Percentiles rank a stretch among this genome's conserved stretches.
phyloP scores from a whole-genome alignment of 2,113 vertebrate species.

The Mesocricetus auratus region DNA sequence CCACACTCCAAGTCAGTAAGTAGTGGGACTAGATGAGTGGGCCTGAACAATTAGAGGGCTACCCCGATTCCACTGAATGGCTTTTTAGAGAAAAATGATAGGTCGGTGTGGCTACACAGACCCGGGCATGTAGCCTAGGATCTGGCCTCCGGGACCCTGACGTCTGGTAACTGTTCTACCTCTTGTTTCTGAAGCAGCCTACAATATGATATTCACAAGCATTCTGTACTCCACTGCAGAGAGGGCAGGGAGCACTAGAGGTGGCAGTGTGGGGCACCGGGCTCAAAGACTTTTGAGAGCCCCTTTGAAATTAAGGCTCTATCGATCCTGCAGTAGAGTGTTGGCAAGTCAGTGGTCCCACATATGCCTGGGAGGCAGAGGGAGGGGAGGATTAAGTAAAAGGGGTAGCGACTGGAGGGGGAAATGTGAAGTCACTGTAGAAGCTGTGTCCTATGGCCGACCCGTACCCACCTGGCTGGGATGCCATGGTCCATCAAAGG shows the following conservation, averaged over 20 bases:
- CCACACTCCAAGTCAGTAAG: not conserved
- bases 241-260: not conserved
- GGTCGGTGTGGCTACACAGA: not conserved
- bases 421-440: not conserved
- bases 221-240: not conserved
- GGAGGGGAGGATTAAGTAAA: not conserved
- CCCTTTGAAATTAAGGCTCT: not conserved
- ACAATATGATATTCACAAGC: rapidly evolving
- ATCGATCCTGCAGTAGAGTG: not conserved
- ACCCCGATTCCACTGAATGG: not conserved
- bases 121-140: rapidly evolving
- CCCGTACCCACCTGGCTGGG: not conserved
- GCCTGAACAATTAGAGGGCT: not conserved
- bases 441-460: not conserved
- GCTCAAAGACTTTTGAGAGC: not conserved
- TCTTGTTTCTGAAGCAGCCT: not conserved
- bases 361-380: not conserved
- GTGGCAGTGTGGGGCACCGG: not conserved
- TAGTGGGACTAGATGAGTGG: not conserved
- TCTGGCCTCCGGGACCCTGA: not conserved
- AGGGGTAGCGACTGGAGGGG: not conserved
- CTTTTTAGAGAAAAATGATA: conserved; percentile 1
- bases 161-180: not conserved
- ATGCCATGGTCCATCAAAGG: not conserved
- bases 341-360: not conserved